These are phyloP conservation scores for Parnassius mnemosyne DNA, from an alignment of 2,888 invertebrate species.

Conservation along the genomic window DNA sequence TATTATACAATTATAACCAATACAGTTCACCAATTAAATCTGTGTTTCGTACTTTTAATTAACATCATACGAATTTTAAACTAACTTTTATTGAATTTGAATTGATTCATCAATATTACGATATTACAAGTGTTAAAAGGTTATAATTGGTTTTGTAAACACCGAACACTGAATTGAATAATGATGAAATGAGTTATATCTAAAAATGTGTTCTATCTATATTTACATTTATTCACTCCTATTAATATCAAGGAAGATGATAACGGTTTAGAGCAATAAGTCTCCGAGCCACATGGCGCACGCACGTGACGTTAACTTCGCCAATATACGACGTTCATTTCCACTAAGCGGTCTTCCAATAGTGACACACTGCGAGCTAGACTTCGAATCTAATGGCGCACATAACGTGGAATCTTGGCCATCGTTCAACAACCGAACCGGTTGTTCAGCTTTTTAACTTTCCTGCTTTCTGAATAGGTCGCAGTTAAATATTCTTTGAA, in stretches of 20 bases:
- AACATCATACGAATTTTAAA: too few relatives aligned
- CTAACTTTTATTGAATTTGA: too few relatives aligned
- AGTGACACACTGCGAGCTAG: constrained; percentile 30
- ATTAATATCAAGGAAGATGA: constrained; percentile 28
- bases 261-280: constrained; percentile 35
- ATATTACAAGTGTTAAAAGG: too few relatives aligned
- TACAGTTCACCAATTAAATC: too few relatives aligned
- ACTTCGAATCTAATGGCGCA: constrained; percentile 26
- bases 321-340: constrained; percentile 35
- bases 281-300: constrained; percentile 32
- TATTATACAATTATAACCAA: too few relatives aligned
- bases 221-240: neutral
- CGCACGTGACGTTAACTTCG: constrained; percentile 36
- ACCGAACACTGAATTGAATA: too few relatives aligned
- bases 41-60: too few relatives aligned
- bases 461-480: neutral
- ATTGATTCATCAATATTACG: too few relatives aligned
- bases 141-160: too few relatives aligned
- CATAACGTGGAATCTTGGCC: constrained; percentile 25
- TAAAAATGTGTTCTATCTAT: too few relatives aligned
- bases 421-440: constrained; percentile 20
- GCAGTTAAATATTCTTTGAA: neutral
- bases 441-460: constrained; percentile 24
- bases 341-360: constrained; percentile 39
- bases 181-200: too few relatives aligned